Base-by-base conservation (phyloP, 92 coral and sea anemone species). In the Phymanthus crucifer region DNA sequence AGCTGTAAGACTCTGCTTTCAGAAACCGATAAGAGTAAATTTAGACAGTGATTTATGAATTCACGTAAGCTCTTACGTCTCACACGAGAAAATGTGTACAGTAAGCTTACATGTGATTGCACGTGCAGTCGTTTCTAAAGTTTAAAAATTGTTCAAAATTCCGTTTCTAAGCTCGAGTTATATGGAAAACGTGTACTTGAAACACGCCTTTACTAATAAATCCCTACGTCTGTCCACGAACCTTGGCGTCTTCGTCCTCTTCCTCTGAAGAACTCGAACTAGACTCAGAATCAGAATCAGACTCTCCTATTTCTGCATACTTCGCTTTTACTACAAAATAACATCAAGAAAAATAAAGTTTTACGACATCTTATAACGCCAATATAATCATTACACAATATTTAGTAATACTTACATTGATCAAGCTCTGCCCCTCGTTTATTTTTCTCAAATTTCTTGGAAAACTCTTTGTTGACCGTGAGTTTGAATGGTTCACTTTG, bases 161-260 rank as follows among this genome's bases (percentile, higher is more conserved):
- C 14, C 14, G 48, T 43, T 43, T 43, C 48, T 17, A 43, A 43
- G 48, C 16, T 17, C 48, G 14, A 10, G 14, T 1, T 3, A 43
- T 43, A 7, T 43, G 16, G 14, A 17, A 10, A 10, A 43, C 18
- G 11, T 11, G 48, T 43, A 43, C 26, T 54, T 54, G 10, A 54
- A 19, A 54, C 23, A 10, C 64, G n/a, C 3, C 4, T 21, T 21
- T 54, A 7, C 48, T 43, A 5, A 43, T 43, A 7, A 21, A 37
- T 21, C 48, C 35, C 48, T 43, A 43, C 17, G 0, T 14, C 14
- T 43, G 17, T 43, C 14, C 0, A 17, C 48, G 14, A 43, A 94
- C 99, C 88, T 91, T 85, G 18, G 98, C 99, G 78, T 93, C 89
- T 5, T 96, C 99, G 76, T 96, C 99, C 72, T 96, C 99, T 26